Evolutionary conservation across 2,888 invertebrate genomes (phyloP).

Genomic region (Eupithecia insigniata): DNA sequence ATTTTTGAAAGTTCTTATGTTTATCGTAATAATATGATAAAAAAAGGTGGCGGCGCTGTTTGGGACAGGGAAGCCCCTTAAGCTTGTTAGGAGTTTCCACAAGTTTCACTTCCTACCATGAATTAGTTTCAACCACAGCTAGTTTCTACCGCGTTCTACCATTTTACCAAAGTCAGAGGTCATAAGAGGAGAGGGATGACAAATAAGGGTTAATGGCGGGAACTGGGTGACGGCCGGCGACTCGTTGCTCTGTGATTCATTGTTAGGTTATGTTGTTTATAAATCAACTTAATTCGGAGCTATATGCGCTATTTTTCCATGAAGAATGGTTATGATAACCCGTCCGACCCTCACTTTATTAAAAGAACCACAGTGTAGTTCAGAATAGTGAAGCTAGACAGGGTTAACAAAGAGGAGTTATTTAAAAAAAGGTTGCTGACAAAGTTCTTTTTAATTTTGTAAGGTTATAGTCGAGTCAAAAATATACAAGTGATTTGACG

Average conservation of each 20-base stretch:
- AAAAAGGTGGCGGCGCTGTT: too few relatives aligned
- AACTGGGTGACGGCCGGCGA: constrained; percentile 36
- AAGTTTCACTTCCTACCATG: neutral
- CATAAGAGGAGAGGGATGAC: constrained; percentile 43
- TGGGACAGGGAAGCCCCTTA: too few relatives aligned
- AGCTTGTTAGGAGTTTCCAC: neutral
- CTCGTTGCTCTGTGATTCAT: constrained; percentile 34
- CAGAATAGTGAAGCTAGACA: neutral
- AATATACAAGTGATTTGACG: neutral
- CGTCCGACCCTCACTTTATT: constrained; percentile 9
- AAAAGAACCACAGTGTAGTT: constrained; percentile 4
- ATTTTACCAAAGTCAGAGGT: constrained; percentile 36
- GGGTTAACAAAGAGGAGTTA: neutral
- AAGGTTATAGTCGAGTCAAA: too few relatives aligned
- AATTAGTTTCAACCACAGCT: neutral
- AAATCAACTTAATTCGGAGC: constrained; percentile 14
- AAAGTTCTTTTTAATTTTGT: neutral
- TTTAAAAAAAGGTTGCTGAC: neutral
- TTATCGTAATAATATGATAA: too few relatives aligned
- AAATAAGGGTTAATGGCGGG: constrained; percentile 42
- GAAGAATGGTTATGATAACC: constrained; percentile 9
- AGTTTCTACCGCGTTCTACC: neutral
- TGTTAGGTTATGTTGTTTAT: constrained; percentile 18
- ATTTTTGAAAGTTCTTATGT: too few relatives aligned
- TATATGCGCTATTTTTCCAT: constrained; percentile 10